Base-by-base conservation (phyloP, 37 sponge, comb jelly and placozoan species). In the Mnemiopsis leidyi region DNA sequence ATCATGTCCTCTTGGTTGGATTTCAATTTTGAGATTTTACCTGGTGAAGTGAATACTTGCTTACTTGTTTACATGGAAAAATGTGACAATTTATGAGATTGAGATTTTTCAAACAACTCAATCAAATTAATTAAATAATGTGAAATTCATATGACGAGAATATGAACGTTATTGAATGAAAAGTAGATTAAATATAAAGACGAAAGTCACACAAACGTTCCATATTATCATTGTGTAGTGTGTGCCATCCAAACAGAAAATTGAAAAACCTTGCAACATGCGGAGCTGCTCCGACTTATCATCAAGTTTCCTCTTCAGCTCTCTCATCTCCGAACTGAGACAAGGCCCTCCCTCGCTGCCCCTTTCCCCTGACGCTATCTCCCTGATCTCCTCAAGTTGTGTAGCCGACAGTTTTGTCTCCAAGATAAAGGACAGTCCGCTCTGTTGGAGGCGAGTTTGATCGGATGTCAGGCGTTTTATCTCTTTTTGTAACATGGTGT, bases 191-290 rank as follows among this genome's bases (percentile, higher is more conserved):
- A n/a, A n/a, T n/a, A n/a, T n/a, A n/a, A n/a, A n/a, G n/a, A n/a
- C n/a, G n/a, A n/a, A n/a, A n/a, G n/a, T n/a, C n/a, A n/a, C n/a
- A n/a, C n/a, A n/a, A n/a, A n/a, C n/a, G n/a, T n/a, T n/a, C n/a
- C n/a, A n/a, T n/a, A n/a, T n/a, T n/a, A n/a, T n/a, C n/a, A n/a
- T n/a, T n/a, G n/a, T n/a, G n/a, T n/a, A n/a, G n/a, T n/a, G n/a
- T n/a, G n/a, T n/a, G n/a, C n/a, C n/a, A n/a, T n/a, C n/a, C n/a
- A n/a, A n/a, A n/a, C n/a, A n/a, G n/a, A n/a, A n/a, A n/a, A n/a
- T n/a, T n/a, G n/a, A n/a, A n/a, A n/a, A n/a, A 85, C 90, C 90
- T 39, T 85, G 90, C 26, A 85, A n/a, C 13, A 85, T 13, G 13
- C 36, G 33, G 28, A 85, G 90, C 24, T 85, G 90, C 90, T 85